Base-by-base conservation (phyloP, 2,113 vertebrate genomes). In the Xiphophorus maculatus region DNA sequence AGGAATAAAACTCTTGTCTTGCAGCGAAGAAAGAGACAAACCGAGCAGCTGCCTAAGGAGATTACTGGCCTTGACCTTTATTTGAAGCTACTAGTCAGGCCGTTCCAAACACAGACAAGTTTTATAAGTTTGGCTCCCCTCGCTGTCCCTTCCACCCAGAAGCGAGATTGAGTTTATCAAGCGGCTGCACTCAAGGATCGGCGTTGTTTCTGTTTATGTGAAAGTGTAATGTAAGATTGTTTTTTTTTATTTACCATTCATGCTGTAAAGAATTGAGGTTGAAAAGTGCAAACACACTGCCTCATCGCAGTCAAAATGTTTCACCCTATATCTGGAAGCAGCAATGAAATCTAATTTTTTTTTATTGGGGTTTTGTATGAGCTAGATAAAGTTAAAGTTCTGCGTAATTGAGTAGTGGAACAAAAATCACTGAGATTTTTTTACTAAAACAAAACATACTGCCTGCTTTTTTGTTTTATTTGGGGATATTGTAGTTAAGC, bases 21-120 rank as follows among this genome's bases (percentile, higher is more conserved):
- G 83, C 88, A 87, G 83, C 79, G 84, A 65, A 87, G 88, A 82
- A 82, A 85, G 77, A 87, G 84, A 88, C 79, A 79, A 87, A 85
- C 83, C 28, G 74, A 89, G 88, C 37, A 73, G 68, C 88, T 79
- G 90, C 87, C 88, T 89, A 81, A 89, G 86, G 83, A 89, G 90
- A 93, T 92, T 90, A 90, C 89, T 85, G 82, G 74, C 89, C 84
- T 79, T 89, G 92, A 90, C 89, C 89, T 93, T 92, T 92, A 85
- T 88, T 85, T 86, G 87, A 90, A 85, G 86, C 73, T 70, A 40
- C 67, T 84, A 51, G 85, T 76, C 86, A 84, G 73, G 58, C 76
- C 82, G 73, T 84, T 88, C 76, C 80, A 78, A 72, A 84, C 66
- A 58, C 70, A 88, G 80, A 88, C 86, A 73, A 82, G 75, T 87